Evolutionary conservation across 1,140 invertebrate species (phyloP).

Genomic region (Drosophila punjabiensis): DNA sequence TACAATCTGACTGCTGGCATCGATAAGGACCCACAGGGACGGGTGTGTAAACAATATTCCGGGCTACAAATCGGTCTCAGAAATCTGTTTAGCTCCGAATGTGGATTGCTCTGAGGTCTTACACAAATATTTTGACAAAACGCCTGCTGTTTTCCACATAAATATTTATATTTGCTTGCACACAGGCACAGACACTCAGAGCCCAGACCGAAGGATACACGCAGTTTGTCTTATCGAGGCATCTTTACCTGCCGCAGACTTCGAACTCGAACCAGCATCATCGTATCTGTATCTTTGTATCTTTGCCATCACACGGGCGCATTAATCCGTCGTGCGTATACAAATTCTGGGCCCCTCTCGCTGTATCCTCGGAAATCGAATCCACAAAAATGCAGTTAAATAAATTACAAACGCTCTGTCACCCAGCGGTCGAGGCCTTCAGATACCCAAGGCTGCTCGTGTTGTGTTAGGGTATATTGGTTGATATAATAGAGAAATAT

Average conservation of each 20-base stretch:
- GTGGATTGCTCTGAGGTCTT: conserved; percentile 48
- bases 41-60: conserved; percentile 71
- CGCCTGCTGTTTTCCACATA: conserved; percentile 83
- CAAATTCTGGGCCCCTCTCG: conserved; percentile 65
- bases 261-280: conserved; percentile 51
- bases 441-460: not conserved
- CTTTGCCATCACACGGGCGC: conserved; percentile 67
- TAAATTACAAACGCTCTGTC: conserved; percentile 84
- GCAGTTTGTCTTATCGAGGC: conserved; percentile 54
- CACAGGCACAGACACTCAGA: conserved; percentile 23
- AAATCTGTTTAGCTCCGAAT: conserved; percentile 46
- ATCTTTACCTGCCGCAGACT: conserved; percentile 74
- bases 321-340: conserved; percentile 72
- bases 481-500: not conserved
- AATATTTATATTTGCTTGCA: conserved; percentile 78
- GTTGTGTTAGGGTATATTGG: not conserved
- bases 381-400: conserved; percentile 84
- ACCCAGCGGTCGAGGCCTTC: conserved; percentile 65
- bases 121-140: conserved; percentile 84
- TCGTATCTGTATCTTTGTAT: conserved; percentile 46
- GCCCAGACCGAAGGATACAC: conserved; percentile 34
- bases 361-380: conserved; percentile 73
- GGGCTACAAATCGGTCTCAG: conserved; percentile 63
- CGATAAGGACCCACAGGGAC: conserved; percentile 71
- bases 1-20: conserved; percentile 41